Percentiles rank a stretch among this genome's conserved stretches.
These are phyloP conservation scores for Cataglyphis altisquamis DNA, from an alignment of 2,888 invertebrate genomes.

Conservation along the genomic window DNA sequence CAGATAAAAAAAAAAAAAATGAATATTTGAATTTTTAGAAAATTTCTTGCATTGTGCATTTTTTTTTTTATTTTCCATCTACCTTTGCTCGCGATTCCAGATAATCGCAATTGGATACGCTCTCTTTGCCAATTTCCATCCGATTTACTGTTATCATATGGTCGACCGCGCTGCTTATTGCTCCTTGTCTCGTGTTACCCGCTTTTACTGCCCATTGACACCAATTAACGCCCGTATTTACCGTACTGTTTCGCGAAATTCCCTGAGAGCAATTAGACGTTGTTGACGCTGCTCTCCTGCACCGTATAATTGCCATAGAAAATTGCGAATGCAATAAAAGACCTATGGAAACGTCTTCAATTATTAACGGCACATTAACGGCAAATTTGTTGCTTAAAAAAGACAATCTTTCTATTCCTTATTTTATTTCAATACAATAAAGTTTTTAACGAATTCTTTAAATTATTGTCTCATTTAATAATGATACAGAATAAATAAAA, in stretches of 20 bases:
- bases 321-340: not conserved
- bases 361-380: not conserved
- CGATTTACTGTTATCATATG: slow-evolving; percentile 26
- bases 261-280: slow-evolving; percentile 39
- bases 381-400: not conserved
- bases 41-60: too few species aligned
- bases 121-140: slow-evolving; percentile 39
- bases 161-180: not conserved
- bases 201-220: slow-evolving; percentile 56
- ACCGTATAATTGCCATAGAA: not conserved
- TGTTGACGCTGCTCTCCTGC: not conserved
- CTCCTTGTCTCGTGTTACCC: slow-evolving; percentile 10
- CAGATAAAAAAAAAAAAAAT: too few species aligned
- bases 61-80: not conserved
- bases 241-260: slow-evolving; percentile 18
- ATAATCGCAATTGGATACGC: slow-evolving; percentile 28
- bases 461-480: not conserved
- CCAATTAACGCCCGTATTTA: slow-evolving; percentile 60
- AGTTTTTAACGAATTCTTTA: not conserved
- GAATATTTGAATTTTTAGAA: too few species aligned
- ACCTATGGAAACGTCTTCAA: not conserved
- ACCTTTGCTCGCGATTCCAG: not conserved
- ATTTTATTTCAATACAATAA: not conserved
- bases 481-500: not conserved
- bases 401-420: not conserved